Base-by-base conservation (phyloP, 2,888 invertebrate species). In the Cheilosia vulpina region DNA sequence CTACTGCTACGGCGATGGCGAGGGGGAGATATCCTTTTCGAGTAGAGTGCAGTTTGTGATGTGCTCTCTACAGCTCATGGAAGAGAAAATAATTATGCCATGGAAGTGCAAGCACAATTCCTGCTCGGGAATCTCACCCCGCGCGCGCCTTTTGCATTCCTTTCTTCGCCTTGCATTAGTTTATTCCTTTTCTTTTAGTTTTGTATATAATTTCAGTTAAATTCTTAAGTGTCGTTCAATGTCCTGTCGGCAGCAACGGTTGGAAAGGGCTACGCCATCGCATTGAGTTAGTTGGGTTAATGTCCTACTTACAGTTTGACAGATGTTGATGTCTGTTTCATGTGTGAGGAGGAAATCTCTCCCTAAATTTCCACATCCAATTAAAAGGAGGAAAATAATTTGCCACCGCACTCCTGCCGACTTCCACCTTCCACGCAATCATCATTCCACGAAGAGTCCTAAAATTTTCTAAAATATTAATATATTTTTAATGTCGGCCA, bases 221-320 rank as follows among this genome's bases (percentile, higher is more conserved):
- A 69, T 50, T 78, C 71, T 71, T 43, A 78, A 78, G 57, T 78
- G 78, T 45, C 78, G 78, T 78, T 78, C 78, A 78, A 78, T 71
- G 78, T 71, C 78, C 71, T 65, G 57, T 63, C 47, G 27, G 17
- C 27, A 57, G 17, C 24, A 57, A 62, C 43, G 15, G 13, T 6
- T 24, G 21, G 21, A 4, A 24, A 15, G 24, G 43, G 15, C 11
- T 15, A 43, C 13, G 31, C 9, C 15, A 31, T 27, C 7, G 38
- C 31, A 47, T 31, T 52, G 2, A 41, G 38, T 50, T 43, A 19
- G 75, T 58, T 76, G 31, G 68, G 52, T 68, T 69, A 69, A 77
- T 57, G 71, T 78, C 50, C 71, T 58, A 77, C 45, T 69, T 53
- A 27, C 4, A 50, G 60, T 66, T 58, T 45, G 66, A 38, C 77